Evolutionary conservation across 2,888 invertebrate species (phyloP).

Genomic region (Cataglyphis cursor): DNA sequence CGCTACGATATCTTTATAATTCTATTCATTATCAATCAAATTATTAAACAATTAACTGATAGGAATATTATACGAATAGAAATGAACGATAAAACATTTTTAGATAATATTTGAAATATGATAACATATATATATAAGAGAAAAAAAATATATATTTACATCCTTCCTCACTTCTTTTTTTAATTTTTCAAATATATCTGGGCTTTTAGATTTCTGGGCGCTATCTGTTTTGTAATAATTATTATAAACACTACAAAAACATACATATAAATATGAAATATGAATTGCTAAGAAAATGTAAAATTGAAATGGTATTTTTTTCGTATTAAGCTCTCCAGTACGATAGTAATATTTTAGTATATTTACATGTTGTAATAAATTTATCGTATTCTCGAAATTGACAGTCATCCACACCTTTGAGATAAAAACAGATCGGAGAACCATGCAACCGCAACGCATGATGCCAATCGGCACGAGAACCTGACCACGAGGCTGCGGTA

Average conservation of each 20-base stretch:
- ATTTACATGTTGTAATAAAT: conserved; percentile 8
- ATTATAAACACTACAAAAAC: neutral
- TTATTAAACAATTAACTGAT: neutral
- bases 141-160: neutral
- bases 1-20: neutral
- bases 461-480: conserved; percentile 38
- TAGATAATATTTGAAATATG: neutral
- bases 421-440: conserved; percentile 61
- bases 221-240: neutral
- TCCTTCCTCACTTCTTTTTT: neutral
- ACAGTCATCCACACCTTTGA: conserved; percentile 42
- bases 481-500: conserved; percentile 60
- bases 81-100: neutral
- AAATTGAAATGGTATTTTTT: neutral
- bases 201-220: neutral
- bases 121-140: neutral
- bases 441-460: conserved; percentile 58
- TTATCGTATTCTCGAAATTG: conserved; percentile 41
- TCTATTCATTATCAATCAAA: neutral
- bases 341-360: neutral
- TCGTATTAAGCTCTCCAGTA: neutral
- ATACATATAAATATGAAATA: neutral
- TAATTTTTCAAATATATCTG: neutral
- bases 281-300: neutral
- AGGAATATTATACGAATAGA: neutral